Evolutionary conservation across 2,797 vertebrate genomes (phyloP), one percentile per base, ranked within the genome.

Genomic region (Apogon talboti): DNA sequence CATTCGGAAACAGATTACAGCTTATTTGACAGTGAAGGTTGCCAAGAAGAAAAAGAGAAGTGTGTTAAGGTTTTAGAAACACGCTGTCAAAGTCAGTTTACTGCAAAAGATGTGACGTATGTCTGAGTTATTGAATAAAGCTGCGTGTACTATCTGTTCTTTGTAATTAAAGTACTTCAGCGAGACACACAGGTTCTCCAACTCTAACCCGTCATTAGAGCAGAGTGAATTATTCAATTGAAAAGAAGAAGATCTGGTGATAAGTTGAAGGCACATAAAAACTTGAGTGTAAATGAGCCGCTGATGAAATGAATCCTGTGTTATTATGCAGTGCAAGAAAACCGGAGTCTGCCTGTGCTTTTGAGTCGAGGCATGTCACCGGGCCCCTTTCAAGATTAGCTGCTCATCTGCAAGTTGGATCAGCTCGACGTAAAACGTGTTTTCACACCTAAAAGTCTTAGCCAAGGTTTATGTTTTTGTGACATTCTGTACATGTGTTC

Each of bases 191-290:
- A 0, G 14, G 47, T 50, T 72, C 45, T 48, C 16, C 12, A 62
- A 72, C 54, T 24, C 11, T 37, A 59, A 41, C 15, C n/a, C 7
- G 58, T 66, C 48, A 46, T 71, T 65, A 56, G 52, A 40, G 15
- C 33, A 67, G 3, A 15, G 43, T 58, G 57, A 40, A 44, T 46
- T 70, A 40, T 38, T 50, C 50, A 10, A 30, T 13, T 45, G 19
- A 43, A 63, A 66, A 14, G 47, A 62, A n/a, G 46, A 40, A 43
- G 24, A 47, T 75, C 63, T 76, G 6, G 14, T 66, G 55, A 70
- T 43, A 40, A 75, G 56, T 33, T 47, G 52, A 71, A 43, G 38
- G 52, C 5, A 4, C 49, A 48, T 58, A 50, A 64, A 54, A 59
- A 41, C 35, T 24, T 2, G 0, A 55, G n/a, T 60, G 9, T 45